A percentile compares a stretch with the other conserved stretches of the same genome.
phyloP scores from a whole-genome alignment of 2,113 vertebrate genomes.

The Chloropsis hardwickii region DNA sequence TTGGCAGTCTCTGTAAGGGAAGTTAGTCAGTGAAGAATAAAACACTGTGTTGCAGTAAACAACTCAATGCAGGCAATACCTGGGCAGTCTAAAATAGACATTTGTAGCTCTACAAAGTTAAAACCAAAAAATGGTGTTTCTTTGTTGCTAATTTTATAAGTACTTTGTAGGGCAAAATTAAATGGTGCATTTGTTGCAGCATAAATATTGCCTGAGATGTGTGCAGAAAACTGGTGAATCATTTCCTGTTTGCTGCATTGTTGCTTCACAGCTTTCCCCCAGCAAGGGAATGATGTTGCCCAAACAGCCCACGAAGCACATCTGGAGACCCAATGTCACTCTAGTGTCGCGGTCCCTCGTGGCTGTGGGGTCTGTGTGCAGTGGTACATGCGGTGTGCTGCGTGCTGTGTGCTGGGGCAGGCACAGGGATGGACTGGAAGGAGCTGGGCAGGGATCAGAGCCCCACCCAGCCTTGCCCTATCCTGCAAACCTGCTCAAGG shows the following conservation, averaged over 20 bases:
- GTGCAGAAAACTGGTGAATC: neutral
- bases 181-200: neutral
- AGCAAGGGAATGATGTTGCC: neutral
- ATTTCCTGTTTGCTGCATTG: neutral
- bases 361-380: rapidly evolving
- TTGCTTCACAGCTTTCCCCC: neutral
- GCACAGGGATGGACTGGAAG: rapidly evolving
- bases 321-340: neutral
- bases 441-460: neutral
- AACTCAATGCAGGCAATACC: neutral
- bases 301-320: neutral
- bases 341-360: rapidly evolving
- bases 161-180: neutral
- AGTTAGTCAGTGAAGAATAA: slow-evolving; percentile 24
- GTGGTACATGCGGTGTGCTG: rapidly evolving
- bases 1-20: slow-evolving; percentile 30
- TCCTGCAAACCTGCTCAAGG: neutral
- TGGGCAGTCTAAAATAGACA: neutral
- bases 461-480: neutral
- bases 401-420: rapidly evolving
- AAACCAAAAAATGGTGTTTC: neutral
- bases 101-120: neutral
- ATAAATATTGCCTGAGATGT: neutral
- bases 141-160: neutral
- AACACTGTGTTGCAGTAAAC: slow-evolving; percentile 37